A percentile compares a stretch with the other conserved stretches of the same genome.
These are phyloP conservation scores for Xenopus tropicalis DNA, from an alignment of 2,113 vertebrate genomes.

Conservation along the genomic window DNA sequence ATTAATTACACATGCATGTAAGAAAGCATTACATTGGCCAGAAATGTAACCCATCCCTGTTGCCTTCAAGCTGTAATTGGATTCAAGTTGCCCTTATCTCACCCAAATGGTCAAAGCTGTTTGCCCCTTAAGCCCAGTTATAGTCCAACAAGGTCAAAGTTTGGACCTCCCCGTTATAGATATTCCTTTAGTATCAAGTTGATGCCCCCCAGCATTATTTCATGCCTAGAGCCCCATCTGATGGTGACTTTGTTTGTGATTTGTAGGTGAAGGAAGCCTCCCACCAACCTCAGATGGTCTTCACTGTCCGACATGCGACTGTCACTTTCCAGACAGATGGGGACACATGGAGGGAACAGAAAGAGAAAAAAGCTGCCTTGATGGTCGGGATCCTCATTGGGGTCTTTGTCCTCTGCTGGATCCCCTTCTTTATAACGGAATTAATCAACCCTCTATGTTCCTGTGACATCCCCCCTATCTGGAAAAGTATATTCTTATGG, in stretches of 20 bases:
- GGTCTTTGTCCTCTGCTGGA: constrained; percentile 94
- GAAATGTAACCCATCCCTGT: too few relatives aligned
- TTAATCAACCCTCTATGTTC: constrained; percentile 86
- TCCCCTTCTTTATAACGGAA: constrained; percentile 93
- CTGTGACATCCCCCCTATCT: constrained; percentile 82
- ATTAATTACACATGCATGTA: too few relatives aligned
- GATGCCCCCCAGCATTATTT: too few relatives aligned
- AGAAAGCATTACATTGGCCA: too few relatives aligned
- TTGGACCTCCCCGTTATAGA: too few relatives aligned
- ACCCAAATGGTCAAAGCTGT: too few relatives aligned
- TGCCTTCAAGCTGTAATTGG: too few relatives aligned
- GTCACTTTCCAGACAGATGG: constrained; percentile 89
- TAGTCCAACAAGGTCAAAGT: too few relatives aligned
- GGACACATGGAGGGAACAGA: constrained; percentile 89
- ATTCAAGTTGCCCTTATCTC: too few relatives aligned
- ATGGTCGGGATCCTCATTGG: constrained; percentile 95
- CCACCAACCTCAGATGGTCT: constrained; percentile 81
- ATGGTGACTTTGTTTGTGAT: neutral
- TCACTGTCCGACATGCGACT: constrained; percentile 78
- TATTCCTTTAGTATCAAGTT: too few relatives aligned
- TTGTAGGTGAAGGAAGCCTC: constrained; percentile 75
- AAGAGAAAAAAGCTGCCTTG: constrained; percentile 86
- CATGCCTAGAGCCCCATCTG: too few relatives aligned
- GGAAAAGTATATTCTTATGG: constrained; percentile 97
- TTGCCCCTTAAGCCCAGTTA: too few relatives aligned